A percentile compares a stretch with the other conserved stretches of the same genome.
Conservation (phyloP, 2,113 vertebrate genomes). For the Neotragus moschatus region DNA sequence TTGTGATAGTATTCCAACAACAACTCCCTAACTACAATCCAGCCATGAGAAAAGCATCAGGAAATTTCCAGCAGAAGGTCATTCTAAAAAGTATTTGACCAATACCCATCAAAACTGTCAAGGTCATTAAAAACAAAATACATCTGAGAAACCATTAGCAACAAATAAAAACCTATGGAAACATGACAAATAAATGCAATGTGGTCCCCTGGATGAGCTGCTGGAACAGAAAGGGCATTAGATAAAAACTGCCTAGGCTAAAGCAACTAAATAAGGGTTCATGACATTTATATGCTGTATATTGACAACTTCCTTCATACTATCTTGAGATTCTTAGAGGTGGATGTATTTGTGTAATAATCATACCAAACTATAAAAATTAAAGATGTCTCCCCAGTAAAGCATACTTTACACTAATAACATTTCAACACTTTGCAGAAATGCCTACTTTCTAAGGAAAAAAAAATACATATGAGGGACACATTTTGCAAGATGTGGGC, state of each 20-base stretch:
- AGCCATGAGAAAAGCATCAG: not conserved
- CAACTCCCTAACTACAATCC: not conserved
- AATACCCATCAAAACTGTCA: not conserved
- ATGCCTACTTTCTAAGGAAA: not conserved
- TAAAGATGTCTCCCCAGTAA: not conserved
- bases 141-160: not conserved
- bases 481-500: not conserved
- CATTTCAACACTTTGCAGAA: not conserved
- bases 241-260: not conserved
- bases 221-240: not conserved
- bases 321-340: conserved; percentile 1
- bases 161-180: not conserved
- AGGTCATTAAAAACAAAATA: not conserved
- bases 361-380: not conserved
- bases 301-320: not conserved
- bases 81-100: not conserved
- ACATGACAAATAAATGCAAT: not conserved
- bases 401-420: not conserved
- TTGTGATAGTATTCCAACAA: not conserved
- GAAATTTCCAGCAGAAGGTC: not conserved
- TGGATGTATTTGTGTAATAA: not conserved
- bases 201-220: not conserved
- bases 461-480: not conserved
- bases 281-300: not conserved
- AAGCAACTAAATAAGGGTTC: not conserved